Conservation (phyloP, 2,888 invertebrate species). For the Polyommatus icarus region DNA sequence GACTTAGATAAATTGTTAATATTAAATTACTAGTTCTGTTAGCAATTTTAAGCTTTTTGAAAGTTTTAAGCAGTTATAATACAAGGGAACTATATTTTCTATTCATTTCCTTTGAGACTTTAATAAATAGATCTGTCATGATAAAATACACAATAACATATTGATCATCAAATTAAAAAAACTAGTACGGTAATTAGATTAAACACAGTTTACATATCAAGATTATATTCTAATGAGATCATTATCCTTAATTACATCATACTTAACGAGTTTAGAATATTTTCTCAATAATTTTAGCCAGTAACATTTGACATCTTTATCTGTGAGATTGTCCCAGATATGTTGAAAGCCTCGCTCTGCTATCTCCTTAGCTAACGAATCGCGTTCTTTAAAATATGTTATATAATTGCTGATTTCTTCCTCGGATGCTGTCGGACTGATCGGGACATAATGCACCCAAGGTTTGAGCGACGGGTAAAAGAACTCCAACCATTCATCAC, state of each 20-base stretch:
- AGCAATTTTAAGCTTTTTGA: too few relatives aligned
- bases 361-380: slow-evolving; percentile 86
- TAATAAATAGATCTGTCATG: too few relatives aligned
- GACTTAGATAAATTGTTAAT: neutral
- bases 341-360: slow-evolving; percentile 90
- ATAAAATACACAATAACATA: too few relatives aligned
- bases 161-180: neutral
- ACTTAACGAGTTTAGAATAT: slow-evolving; percentile 88
- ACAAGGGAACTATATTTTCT: too few relatives aligned
- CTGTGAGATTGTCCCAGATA: slow-evolving; percentile 90
- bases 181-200: neutral
- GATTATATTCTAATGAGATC: slow-evolving; percentile 76
- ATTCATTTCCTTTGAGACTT: too few relatives aligned
- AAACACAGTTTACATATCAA: neutral
- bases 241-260: slow-evolving; percentile 81
- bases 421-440: slow-evolving; percentile 82
- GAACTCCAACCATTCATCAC: slow-evolving; percentile 96
- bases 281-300: slow-evolving; percentile 89
- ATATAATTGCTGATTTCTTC: slow-evolving; percentile 86
- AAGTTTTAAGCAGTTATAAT: too few relatives aligned
- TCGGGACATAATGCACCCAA: slow-evolving; percentile 97
- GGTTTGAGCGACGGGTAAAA: slow-evolving; percentile 94
- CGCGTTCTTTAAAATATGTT: slow-evolving; percentile 87
- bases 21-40: neutral
- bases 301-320: slow-evolving; percentile 92